A percentile compares a stretch with the other conserved stretches of the same genome.
Conservation (phyloP, 2,113 vertebrate species). For the Pongo pygmaeus region DNA sequence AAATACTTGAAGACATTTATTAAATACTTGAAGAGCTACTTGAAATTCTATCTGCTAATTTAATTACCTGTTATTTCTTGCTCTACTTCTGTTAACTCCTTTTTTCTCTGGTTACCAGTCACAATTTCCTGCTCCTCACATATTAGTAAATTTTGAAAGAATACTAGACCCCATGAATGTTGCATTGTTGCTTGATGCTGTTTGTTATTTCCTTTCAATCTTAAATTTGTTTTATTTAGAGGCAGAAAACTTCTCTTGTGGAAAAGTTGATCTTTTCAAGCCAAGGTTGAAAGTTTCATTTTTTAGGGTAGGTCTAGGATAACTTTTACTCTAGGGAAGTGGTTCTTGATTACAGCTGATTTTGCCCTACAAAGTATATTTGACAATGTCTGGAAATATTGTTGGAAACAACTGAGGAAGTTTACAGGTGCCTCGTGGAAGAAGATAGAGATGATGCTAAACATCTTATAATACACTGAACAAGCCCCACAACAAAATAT, state of each 20-base stretch:
- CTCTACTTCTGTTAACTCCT: neutral
- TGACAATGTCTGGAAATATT: neutral
- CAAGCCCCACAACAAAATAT: neutral
- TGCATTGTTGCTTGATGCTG: neutral
- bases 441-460: neutral
- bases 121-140: neutral
- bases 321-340: neutral
- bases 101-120: neutral
- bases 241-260: neutral
- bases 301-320: neutral
- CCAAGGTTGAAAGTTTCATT: neutral
- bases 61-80: neutral
- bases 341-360: neutral
- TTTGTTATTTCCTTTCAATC: neutral
- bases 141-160: neutral
- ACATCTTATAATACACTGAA: too few species aligned
- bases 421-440: neutral
- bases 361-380: neutral
- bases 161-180: neutral
- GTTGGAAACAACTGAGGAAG: neutral
- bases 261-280: neutral
- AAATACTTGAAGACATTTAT: neutral
- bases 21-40: neutral
- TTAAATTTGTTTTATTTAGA: neutral
- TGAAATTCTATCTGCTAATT: neutral